Evolutionary conservation across 2,113 vertebrate genomes (phyloP), one percentile per base, ranked within the genome.

Genomic region (Mastomys natalensis): DNA sequence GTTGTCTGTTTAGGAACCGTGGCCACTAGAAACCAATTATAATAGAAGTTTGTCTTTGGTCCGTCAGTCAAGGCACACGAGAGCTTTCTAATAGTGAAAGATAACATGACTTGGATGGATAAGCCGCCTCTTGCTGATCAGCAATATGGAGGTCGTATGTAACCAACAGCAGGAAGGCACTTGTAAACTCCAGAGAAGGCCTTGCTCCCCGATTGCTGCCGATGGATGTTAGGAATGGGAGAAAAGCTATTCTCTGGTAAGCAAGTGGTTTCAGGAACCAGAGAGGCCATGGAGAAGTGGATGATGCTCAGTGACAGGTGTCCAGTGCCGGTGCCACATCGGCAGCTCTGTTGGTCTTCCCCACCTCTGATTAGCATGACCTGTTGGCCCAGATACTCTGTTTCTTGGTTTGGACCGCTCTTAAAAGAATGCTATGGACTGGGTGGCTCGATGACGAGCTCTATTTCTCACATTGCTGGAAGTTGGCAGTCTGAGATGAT

Each of bases 251-350:
- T 86, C 29, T 91, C 19, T 40, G 15, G 40, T 45, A 29, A 82
- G 37, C 43, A 81, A 13, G 31, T 76, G 51, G n/a, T 82, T 82
- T 78, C 0, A 48, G 24, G 82, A 80, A 29, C 10, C 0, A 37
- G 58, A 74, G 77, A 87, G 34, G 12, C 22, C 34, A 11, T 19
- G 1, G 70, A 31, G 55, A n/a, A 55, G 21, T 7, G 26, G 60
- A 6, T 5, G 26, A 86, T 37, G 53, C n/a, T 74, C 31, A 58
- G 17, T 21, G 53, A 19, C 53, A 11, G 8, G 51, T 45, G 34
- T 11, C 15, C 15, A 1, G 2, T 40, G 60, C 62, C 5, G 0
- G 24, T 19, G 3, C 21, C 16, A 4, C 0, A 0, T 55, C 15
- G 9, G 7, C 22, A 0, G 0, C 3, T 2, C 17, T 40, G 66